Base-by-base conservation (phyloP, 1,140 invertebrate genomes). In the Acromyrmex echinatior region DNA sequence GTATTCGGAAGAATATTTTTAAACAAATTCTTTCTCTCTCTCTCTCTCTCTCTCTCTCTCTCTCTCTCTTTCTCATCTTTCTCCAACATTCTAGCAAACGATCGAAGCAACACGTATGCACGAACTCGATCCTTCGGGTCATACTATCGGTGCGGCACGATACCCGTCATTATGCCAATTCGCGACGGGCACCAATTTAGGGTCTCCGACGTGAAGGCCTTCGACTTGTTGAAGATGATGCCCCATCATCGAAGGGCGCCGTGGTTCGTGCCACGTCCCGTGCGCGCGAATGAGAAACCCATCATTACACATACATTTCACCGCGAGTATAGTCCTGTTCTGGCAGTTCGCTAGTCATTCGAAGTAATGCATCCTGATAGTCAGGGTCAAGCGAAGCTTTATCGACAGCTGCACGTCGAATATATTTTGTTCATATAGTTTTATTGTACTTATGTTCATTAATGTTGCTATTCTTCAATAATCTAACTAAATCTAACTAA, bases 231-330 rank as follows among this genome's bases (percentile, higher is more conserved):
- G 49, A 88, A 86, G 87, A 87, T 90, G 82, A 53, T 78, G 89
- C 81, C 21, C 18, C 71, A 90, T 90, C 86, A 81, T 89, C 70
- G 81, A 91, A 89, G 89, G 91, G 88, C 88, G 87, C 86, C 56
- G 71, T 88, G 90, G 90, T 92, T 74, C 87, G 88, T 90, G 90
- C 86, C 89, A 87, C 84, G 88, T 80, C 82, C 49, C 78, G 87
- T 31, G 35, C 53, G 80, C 70, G 80, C 58, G 56, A 84, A 28
- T 28, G 58, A 84, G 70, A 91, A 93, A 92, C 93, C 93, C 88
- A 77, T 94, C 91, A 94, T 94, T 94, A 94, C 81, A 80, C 88
- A 86, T 88, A 88, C 91, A 92, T 89, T 91, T 90, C 39, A 76
- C 88, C 51, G 87, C 82, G 89, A 84, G 80, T 84, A 79, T 88